Evolutionary conservation across 2,113 vertebrate species (phyloP), one percentile per base, ranked within the genome.

Genomic region (Gymnarchus niloticus): DNA sequence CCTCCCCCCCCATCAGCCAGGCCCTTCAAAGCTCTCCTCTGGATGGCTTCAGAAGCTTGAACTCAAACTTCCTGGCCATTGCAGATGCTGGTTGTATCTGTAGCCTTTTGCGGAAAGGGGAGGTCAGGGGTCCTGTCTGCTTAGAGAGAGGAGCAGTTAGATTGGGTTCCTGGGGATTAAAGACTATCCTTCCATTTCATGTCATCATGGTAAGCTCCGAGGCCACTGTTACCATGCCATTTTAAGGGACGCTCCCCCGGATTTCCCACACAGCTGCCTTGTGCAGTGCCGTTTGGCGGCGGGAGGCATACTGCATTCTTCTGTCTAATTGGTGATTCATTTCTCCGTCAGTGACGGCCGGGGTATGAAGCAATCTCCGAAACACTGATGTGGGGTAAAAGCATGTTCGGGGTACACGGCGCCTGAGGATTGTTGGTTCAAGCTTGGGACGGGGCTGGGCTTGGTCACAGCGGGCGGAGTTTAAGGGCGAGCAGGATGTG

Each of bases 21-120:
- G 44, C 77, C 23, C 85, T 88, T 69, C 52, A 59, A 80, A 65
- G 23, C 65, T 77, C 57, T 83, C 84, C 65, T 21, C 65, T 83
- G 76, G 19, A n/a, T 21, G 9, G 2, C 41, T 84, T 54, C 84
- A 54, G 51, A 87, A 76, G 49, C 65, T 76, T 51, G 51, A n/a
- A 69, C 77, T 81, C 87, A 41, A 14, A 81, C 86, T 91, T 88
- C 78, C 89, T 87, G 83, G 69, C 81, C 78, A 14, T 82, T 73
- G 37, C 28, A 83, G 49, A 23, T 17, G 49, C 69, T 33, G 37
- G 25, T 41, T 56, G 52, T 85, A 56, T 89, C 76, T 80, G 84
- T 61, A 85, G 65, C 48, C 57, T 56, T 56, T 91, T 87, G 83
- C 28, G 78, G 57, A 51, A 83, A 81, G 52, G 80, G 57, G 10